Evolutionary conservation across 2,797 vertebrate genomes (phyloP).

Genomic region (Dallia pectoralis): DNA sequence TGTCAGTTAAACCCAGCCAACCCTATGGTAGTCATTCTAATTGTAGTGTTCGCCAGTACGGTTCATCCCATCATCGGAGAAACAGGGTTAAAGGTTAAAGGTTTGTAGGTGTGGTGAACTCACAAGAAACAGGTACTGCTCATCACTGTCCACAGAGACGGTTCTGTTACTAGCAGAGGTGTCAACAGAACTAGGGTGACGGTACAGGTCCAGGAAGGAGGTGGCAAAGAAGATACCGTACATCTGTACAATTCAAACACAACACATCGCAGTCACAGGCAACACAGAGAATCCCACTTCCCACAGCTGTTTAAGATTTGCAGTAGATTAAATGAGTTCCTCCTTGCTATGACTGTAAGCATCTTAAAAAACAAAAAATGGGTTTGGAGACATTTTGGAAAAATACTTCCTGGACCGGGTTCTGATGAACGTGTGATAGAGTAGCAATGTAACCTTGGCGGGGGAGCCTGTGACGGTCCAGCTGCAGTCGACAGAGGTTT

Average conservation of each 20-base stretch:
- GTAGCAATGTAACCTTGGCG: constrained; percentile 65
- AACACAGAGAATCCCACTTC: neutral
- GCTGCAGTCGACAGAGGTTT: constrained; percentile 90
- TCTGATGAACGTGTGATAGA: neutral
- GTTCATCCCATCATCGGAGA: too few relatives aligned
- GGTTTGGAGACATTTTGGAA: neutral
- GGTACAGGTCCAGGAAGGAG: constrained; percentile 90
- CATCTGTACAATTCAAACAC: constrained; percentile 65
- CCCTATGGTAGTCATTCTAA: too few relatives aligned
- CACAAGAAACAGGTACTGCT: constrained; percentile 95
- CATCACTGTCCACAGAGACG: constrained; percentile 82
- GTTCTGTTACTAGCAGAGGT: constrained; percentile 75
- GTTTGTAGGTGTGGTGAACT: constrained; percentile 25
- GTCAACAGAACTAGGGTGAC: constrained; percentile 73
- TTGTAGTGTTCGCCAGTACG: too few relatives aligned
- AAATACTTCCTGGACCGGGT: neutral
- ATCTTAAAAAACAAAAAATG: too few relatives aligned
- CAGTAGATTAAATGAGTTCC: neutral
- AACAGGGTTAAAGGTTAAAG: neutral
- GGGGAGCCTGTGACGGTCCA: constrained; percentile 77
- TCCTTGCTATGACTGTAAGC: too few relatives aligned
- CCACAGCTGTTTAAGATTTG: neutral
- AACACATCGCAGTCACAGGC: neutral
- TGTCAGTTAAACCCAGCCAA: too few relatives aligned
- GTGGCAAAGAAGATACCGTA: constrained; percentile 93